Base-by-base conservation (phyloP, 1,140 invertebrate genomes). In the Heliconius nattereri region DNA sequence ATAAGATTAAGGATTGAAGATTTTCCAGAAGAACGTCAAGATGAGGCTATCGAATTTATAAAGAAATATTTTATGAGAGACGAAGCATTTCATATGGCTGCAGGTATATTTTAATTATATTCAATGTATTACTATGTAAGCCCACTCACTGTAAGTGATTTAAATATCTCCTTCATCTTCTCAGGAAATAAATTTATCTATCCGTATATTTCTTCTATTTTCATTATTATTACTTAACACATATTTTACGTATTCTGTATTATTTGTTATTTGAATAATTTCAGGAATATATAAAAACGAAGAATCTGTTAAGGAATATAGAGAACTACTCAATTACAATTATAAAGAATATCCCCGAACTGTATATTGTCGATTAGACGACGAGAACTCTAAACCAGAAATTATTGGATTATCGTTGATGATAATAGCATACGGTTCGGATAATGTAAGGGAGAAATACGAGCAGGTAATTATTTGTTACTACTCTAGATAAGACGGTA, bases 1-100 rank as follows among this genome's bases (percentile, higher is more conserved):
- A 9, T 81, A 23, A 79, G 54, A 60, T 72, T 84, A 66, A 70
- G 75, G 11, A 81, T 79, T 71, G 80, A 81, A 75, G 80, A 79
- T 23, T 54, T 76, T 16, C 79, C 82, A 7, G n/a, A 5, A n/a
- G 26, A 57, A 9, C 75, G 72, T 2, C 16, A 52, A 3, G 77
- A 78, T 7, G 71, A 79, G 3, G 80, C 54, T 1, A n/a, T 77
- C 16, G 79, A 79, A n/a, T 81, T 83, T 45, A 29, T 37, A 23
- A 16, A n/a, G 2, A 49, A 74, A 35, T 75, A 81, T 37, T 79
- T 75, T 52, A 40, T 80, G 5, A 45, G 52, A 16, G 79, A 81
- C 6, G 78, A 83, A 66, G 20, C 71, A 1, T 45, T 79, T 54
- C 70, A 78, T 32, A 78, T 29, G 54, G 74, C 82, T 57, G 57